A percentile compares a stretch with the other conserved stretches of the same genome.
Conservation (phyloP, 1,140 invertebrate genomes). For the Arctopsyche grandis region DNA sequence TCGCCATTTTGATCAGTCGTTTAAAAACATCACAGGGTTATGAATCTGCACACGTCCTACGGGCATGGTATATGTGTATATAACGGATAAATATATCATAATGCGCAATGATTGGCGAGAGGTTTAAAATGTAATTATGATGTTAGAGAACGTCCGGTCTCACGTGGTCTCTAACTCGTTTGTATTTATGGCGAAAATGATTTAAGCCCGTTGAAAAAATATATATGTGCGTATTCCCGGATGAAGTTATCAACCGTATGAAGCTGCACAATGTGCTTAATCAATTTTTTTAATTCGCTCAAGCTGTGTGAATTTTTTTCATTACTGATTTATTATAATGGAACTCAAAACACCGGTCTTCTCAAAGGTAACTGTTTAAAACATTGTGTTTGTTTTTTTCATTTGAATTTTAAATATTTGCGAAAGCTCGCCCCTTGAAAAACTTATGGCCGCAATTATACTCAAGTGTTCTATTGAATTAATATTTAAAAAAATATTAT, state of each 20-base stretch:
- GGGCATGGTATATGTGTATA: background rate
- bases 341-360: constrained; percentile 4
- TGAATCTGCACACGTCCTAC: background rate
- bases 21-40: constrained; percentile 20
- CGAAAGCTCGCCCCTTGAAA: no score
- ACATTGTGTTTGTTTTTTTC: background rate
- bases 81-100: constrained; percentile 30
- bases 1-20: constrained; percentile 33
- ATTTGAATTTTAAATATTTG: background rate
- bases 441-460: no score
- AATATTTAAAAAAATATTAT: no score
- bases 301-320: background rate
- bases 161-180: constrained; percentile 9
- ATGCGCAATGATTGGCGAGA: background rate
- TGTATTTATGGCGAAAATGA: constrained; percentile 1
- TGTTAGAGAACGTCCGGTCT: constrained; percentile 28
- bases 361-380: background rate
- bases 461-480: no score
- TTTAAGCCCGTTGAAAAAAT: background rate
- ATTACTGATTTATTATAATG: constrained; percentile 2
- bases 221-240: constrained; percentile 4
- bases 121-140: constrained; percentile 17
- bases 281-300: constrained; percentile 21
- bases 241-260: constrained; percentile 10
- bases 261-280: background rate